phyloP scores from a whole-genome alignment of 2,113 vertebrate species.

The Sterrhoptilus dennistouni region DNA sequence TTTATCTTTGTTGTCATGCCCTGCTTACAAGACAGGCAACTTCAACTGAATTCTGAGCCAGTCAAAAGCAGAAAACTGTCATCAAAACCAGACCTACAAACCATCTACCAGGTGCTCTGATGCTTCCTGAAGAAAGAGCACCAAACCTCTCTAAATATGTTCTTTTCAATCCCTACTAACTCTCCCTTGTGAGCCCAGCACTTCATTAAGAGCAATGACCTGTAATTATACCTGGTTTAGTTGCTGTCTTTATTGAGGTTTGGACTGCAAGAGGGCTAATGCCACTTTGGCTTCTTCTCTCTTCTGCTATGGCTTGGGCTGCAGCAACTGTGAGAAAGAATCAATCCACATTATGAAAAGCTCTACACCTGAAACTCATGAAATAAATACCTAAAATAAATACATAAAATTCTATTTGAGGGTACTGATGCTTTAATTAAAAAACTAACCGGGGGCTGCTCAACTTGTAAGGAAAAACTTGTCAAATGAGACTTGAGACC shows the following conservation, averaged over 20 bases:
- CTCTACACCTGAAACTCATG: not conserved
- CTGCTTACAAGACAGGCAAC: not conserved
- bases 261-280: slow-evolving; percentile 67
- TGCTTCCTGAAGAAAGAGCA: not conserved
- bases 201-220: not conserved
- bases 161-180: not conserved
- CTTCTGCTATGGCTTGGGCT: slow-evolving; percentile 88
- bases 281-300: slow-evolving; percentile 82
- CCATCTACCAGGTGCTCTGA: not conserved
- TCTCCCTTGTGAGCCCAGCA: not conserved
- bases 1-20: not conserved
- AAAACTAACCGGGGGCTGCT: not conserved
- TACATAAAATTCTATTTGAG: not conserved
- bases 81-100: not conserved
- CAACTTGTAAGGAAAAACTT: not conserved
- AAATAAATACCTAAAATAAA: not conserved
- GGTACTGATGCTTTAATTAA: not conserved
- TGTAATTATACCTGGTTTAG: slow-evolving; percentile 85
- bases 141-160: not conserved
- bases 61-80: not conserved
- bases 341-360: not conserved
- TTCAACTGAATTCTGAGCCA: not conserved
- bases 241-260: slow-evolving; percentile 61
- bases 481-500: not conserved
- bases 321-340: slow-evolving; percentile 81